Conservation (phyloP, 2,797 vertebrate species). For the Semaprochilodus insignis region DNA sequence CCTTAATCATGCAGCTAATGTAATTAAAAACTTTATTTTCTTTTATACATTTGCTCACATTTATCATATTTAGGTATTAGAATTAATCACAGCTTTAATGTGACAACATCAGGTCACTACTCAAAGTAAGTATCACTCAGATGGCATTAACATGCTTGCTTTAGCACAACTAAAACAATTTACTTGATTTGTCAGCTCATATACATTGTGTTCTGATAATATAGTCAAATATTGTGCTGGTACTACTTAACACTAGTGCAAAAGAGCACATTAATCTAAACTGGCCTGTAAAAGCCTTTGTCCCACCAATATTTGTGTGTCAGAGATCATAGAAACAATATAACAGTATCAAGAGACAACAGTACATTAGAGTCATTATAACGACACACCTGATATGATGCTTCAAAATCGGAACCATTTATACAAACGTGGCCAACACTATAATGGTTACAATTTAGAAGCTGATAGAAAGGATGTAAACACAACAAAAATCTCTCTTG, state of each 20-base stretch:
- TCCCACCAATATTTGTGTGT: neutral
- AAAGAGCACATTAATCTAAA: neutral
- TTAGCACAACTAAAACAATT: neutral
- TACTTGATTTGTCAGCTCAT: neutral
- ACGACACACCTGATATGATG: neutral
- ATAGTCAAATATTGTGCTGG: neutral
- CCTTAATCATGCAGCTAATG: neutral
- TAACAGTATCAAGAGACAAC: neutral
- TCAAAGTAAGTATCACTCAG: neutral
- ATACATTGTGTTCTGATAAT: neutral
- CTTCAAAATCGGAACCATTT: neutral
- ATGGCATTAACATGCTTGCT: neutral
- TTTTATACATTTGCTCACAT: neutral
- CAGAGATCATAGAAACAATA: constrained; percentile 9
- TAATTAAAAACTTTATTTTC: constrained; percentile 3
- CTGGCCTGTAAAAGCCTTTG: neutral
- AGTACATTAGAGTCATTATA: neutral
- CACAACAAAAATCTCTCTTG: neutral
- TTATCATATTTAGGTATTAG: neutral
- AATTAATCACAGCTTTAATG: constrained; percentile 14
- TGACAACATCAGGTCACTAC: neutral
- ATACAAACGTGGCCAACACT: neutral
- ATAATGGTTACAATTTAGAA: constrained; percentile 11
- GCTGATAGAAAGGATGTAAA: constrained; percentile 22
- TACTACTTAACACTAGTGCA: neutral